Conservation (phyloP, 2,113 vertebrate genomes). For the Piaya cayana region DNA sequence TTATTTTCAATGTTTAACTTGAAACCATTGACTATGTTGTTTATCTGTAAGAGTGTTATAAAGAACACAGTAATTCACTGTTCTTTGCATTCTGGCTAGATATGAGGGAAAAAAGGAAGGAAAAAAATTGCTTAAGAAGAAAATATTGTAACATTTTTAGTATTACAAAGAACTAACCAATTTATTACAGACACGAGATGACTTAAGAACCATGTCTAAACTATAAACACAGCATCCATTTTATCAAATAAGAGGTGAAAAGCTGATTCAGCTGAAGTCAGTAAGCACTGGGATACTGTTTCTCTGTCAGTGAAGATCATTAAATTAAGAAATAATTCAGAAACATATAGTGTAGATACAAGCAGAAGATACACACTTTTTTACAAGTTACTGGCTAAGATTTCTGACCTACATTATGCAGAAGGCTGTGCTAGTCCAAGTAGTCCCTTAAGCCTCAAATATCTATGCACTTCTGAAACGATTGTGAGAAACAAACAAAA, state of each 20-base stretch:
- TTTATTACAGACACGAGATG: neutral
- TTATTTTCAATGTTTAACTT: neutral
- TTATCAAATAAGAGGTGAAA: neutral
- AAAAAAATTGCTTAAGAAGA: neutral
- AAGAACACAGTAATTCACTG: neutral
- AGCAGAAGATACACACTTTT: neutral
- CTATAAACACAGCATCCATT: neutral
- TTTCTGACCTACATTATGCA: neutral
- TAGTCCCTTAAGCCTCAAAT: neutral
- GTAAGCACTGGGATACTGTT: neutral
- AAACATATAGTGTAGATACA: neutral
- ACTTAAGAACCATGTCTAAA: neutral
- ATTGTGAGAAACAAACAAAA: neutral
- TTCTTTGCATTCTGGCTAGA: neutral
- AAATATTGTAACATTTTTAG: neutral
- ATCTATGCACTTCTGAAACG: neutral
- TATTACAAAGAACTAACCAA: neutral
- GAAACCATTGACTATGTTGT: neutral
- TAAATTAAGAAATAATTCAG: neutral
- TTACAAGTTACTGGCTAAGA: neutral
- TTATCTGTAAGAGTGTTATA: neutral
- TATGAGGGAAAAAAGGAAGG: neutral
- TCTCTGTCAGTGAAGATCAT: neutral
- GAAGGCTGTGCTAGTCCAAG: neutral
- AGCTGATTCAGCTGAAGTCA: neutral